Evolutionary conservation across 1,140 invertebrate species (phyloP).

Genomic region (Aphelenchoides besseyi): DNA sequence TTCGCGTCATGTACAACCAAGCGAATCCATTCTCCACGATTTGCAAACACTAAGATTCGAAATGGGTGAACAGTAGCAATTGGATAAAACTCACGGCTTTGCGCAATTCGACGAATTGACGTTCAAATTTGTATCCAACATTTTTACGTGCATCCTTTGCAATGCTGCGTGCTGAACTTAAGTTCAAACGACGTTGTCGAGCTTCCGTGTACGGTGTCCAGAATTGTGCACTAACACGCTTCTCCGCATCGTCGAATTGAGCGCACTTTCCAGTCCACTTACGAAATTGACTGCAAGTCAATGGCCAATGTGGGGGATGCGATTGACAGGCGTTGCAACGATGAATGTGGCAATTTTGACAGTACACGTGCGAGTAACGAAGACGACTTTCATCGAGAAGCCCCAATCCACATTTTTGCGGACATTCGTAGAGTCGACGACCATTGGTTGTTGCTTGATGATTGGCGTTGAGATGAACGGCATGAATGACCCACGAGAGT

Average conservation of each 20-base stretch:
- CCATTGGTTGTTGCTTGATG: constrained; percentile 1
- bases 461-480: neutral
- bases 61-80: neutral
- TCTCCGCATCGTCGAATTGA: constrained; percentile 2
- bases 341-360: constrained; percentile 17
- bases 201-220: constrained; percentile 23
- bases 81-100: constrained; percentile 20
- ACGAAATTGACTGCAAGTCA: constrained; percentile 8
- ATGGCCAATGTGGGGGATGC: constrained; percentile 20
- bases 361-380: constrained; percentile 12
- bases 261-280: constrained; percentile 3
- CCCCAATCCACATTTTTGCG: constrained; percentile 7
- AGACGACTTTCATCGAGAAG: neutral
- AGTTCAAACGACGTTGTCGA: neutral
- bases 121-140: constrained; percentile 24
- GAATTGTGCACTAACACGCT: neutral
- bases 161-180: constrained; percentile 1
- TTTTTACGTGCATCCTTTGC: constrained; percentile 26
- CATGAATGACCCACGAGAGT: neutral
- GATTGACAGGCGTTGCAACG: constrained; percentile 8
- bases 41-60: constrained; percentile 21
- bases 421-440: constrained; percentile 19
- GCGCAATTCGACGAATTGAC: constrained; percentile 25
- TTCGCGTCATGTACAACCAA: constrained; percentile 22
- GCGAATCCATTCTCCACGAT: constrained; percentile 25